phyloP scores from a whole-genome alignment of 2,113 vertebrate species.

The Bos taurus region DNA sequence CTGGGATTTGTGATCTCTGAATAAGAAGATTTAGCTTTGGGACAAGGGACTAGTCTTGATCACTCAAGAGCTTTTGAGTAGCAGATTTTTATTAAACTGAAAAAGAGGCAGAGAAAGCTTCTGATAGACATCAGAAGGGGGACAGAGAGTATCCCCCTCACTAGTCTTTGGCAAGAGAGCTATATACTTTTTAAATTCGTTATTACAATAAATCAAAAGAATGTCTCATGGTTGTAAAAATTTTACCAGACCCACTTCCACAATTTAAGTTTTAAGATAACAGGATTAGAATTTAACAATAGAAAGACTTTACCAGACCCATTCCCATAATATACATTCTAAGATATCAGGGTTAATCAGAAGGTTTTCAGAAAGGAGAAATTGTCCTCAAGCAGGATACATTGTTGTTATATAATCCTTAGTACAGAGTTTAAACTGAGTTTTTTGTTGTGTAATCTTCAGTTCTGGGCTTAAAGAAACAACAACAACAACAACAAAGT shows the following conservation, averaged over 20 bases:
- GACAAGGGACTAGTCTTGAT: background rate
- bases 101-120: background rate
- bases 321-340: background rate
- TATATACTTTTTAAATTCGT: background rate
- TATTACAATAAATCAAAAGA: background rate
- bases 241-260: background rate
- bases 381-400: background rate
- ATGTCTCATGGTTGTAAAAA: background rate
- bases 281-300: background rate
- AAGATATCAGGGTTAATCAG: background rate
- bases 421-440: background rate
- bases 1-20: background rate
- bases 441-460: background rate
- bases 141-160: fast-evolving
- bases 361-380: background rate
- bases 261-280: background rate
- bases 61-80: background rate
- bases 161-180: background rate
- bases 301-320: background rate
- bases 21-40: background rate
- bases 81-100: background rate
- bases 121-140: background rate
- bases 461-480: background rate
- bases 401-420: background rate
- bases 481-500: fast-evolving